Evolutionary conservation across 2,888 invertebrate genomes (phyloP).

Genomic region (Saturnia pavonia): DNA sequence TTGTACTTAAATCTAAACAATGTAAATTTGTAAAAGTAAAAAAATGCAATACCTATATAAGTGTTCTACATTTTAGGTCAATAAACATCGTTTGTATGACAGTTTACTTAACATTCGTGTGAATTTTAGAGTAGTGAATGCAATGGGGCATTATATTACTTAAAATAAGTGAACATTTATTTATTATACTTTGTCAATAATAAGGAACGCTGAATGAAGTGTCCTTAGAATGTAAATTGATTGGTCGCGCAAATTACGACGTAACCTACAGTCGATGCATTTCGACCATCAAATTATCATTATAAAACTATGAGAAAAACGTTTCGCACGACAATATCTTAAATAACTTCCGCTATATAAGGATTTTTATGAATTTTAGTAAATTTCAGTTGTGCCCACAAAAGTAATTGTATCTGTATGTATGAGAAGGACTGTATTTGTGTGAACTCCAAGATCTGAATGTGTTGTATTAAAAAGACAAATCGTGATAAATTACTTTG

Average conservation of each 20-base stretch:
- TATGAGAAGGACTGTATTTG: slow-evolving; percentile 41
- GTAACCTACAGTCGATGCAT: no score
- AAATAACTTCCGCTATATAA: no score
- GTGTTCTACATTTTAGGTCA: slow-evolving; percentile 25
- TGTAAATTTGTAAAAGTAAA: slow-evolving; percentile 20
- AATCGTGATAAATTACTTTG: slow-evolving; percentile 73
- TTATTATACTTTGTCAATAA: no score
- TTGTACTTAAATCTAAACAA: slow-evolving; percentile 25
- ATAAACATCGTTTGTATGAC: not conserved
- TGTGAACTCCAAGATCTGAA: slow-evolving; percentile 65
- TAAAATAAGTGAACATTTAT: not conserved
- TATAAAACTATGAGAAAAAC: no score
- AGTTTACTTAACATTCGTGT: not conserved
- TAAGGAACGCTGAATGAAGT: no score
- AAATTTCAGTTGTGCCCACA: no score
- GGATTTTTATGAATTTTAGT: no score
- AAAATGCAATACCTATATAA: slow-evolving; percentile 13
- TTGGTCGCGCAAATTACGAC: no score
- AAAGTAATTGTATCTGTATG: slow-evolving; percentile 25
- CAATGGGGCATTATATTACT: not conserved
- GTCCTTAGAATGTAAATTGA: no score
- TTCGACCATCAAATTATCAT: no score
- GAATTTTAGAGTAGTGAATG: slow-evolving; percentile 17
- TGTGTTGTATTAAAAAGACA: slow-evolving; percentile 68
- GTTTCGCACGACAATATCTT: no score